phyloP scores from a whole-genome alignment of 2,797 vertebrate species.

The Salarias fasciatus region DNA sequence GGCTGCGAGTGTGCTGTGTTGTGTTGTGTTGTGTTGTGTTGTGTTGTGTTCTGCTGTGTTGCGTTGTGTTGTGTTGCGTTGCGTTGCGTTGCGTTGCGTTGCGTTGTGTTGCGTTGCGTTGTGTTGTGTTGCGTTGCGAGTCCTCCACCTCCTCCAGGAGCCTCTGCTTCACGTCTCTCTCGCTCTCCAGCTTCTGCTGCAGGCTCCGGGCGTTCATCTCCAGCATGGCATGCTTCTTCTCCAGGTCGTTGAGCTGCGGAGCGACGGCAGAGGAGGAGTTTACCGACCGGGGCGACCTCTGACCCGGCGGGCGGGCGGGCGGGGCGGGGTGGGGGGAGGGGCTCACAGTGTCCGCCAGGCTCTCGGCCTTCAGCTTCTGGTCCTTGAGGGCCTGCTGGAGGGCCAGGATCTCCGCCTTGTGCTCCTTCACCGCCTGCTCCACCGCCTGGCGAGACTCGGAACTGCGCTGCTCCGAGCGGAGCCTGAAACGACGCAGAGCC shows the following conservation, averaged over 20 bases:
- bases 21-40: too few relatives aligned
- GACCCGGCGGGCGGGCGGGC: too few relatives aligned
- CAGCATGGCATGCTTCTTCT: slow-evolving; percentile 98
- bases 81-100: too few relatives aligned
- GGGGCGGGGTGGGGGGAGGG: slow-evolving; percentile 3
- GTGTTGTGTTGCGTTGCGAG: too few relatives aligned
- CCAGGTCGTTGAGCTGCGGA: slow-evolving; percentile 91
- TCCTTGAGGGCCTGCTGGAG: slow-evolving; percentile 98
- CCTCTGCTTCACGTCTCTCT: slow-evolving; percentile 95
- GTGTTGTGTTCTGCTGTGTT: too few relatives aligned
- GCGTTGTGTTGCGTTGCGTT: too few relatives aligned
- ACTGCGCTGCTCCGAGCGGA: slow-evolving; percentile 94
- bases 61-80: too few relatives aligned
- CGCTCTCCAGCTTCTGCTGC: slow-evolving; percentile 96
- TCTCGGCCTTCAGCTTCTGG: slow-evolving; percentile 97
- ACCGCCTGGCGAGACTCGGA: slow-evolving; percentile 96
- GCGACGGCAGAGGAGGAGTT: slow-evolving; percentile 11
- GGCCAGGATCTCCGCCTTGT: slow-evolving; percentile 95
- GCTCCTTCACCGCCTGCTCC: slow-evolving; percentile 96
- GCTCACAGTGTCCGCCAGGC: slow-evolving; percentile 95
- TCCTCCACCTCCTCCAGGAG: slow-evolving; percentile 98
- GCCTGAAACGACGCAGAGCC: slow-evolving; percentile 68
- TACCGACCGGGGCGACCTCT: too few relatives aligned
- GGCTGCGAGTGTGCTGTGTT: too few relatives aligned
- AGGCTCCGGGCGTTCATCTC: slow-evolving; percentile 97